A percentile compares a stretch with the other conserved stretches of the same genome.
Evolutionary conservation across 2,113 vertebrate species (phyloP).

Genomic region (Cottus gobio): DNA sequence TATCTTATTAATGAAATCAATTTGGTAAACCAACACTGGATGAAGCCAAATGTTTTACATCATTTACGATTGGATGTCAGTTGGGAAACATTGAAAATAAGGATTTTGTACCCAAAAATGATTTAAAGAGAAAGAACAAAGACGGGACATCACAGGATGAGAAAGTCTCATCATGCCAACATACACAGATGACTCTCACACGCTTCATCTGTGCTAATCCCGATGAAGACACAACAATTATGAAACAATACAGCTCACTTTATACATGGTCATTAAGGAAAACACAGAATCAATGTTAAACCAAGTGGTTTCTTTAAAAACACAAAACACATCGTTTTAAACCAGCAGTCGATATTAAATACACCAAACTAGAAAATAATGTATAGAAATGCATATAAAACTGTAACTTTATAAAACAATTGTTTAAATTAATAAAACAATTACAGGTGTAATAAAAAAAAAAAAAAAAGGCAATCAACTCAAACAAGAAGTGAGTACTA

Average conservation of each 20-base stretch:
- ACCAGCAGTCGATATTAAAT: conserved; percentile 63
- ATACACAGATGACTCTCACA: background rate
- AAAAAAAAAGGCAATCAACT: conserved; percentile 68
- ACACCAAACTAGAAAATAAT: conserved; percentile 59
- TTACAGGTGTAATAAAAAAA: conserved; percentile 57
- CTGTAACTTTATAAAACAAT: conserved; percentile 52
- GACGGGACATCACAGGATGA: conserved; percentile 1
- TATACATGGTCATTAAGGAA: conserved; percentile 23
- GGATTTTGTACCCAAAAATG: conserved; percentile 29
- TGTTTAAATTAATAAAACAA: conserved; percentile 61
- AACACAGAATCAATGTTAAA: conserved; percentile 37
- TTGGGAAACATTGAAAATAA: background rate
- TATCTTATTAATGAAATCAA: background rate
- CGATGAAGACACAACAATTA: conserved; percentile 9
- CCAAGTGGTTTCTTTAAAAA: conserved; percentile 53
- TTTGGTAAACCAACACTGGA: conserved; percentile 43
- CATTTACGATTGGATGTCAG: background rate
- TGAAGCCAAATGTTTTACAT: conserved; percentile 18
- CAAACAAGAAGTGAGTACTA: conserved; percentile 54
- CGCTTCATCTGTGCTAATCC: conserved; percentile 12
- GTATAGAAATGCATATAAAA: conserved; percentile 72
- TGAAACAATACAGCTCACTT: conserved; percentile 14
- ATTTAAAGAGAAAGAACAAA: conserved; percentile 13
- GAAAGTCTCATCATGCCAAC: conserved; percentile 23
- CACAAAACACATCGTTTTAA: conserved; percentile 44